Conservation (phyloP, 1,140 invertebrate species). For the Lordiphosa clarofinis region DNA sequence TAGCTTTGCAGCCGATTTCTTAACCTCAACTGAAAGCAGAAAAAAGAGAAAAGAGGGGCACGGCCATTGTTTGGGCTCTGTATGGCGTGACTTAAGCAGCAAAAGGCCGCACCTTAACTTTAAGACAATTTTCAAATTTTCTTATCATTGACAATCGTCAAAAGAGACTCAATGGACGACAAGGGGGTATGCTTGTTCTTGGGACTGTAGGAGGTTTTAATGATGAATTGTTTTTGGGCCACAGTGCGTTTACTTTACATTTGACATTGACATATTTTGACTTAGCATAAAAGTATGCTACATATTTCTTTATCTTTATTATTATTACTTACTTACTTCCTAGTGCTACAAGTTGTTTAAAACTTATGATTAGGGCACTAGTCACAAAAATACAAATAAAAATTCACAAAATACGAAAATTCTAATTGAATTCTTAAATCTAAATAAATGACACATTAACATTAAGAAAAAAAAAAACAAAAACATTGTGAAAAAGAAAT, state of each 20-base stretch:
- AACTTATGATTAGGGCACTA: too few relatives aligned
- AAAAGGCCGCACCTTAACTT: constrained; percentile 54
- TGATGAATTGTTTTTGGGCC: constrained; percentile 64
- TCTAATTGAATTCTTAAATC: too few relatives aligned
- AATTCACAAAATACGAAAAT: too few relatives aligned
- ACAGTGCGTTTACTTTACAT: constrained; percentile 49
- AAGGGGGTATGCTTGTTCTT: constrained; percentile 13
- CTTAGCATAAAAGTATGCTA: constrained; percentile 67
- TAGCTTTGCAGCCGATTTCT: constrained; percentile 64
- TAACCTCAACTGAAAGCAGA: constrained; percentile 16
- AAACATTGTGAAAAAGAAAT: too few relatives aligned
- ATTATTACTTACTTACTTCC: too few relatives aligned
- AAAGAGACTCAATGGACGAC: constrained; percentile 1
- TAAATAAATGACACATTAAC: too few relatives aligned
- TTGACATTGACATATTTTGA: constrained; percentile 74
- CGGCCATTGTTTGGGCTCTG: constrained; percentile 16
- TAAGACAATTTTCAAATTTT: constrained; percentile 43
- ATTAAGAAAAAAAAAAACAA: too few relatives aligned
- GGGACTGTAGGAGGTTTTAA: constrained; percentile 45
- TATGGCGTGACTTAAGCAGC: constrained; percentile 26
- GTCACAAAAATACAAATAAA: too few relatives aligned
- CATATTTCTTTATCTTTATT: too few relatives aligned
- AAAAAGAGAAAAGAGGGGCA: constrained; percentile 15
- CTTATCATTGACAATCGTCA: constrained; percentile 9
- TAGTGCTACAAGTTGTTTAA: too few relatives aligned